A percentile compares a stretch with the other conserved stretches of the same genome.
Evolutionary conservation across 2,797 vertebrate species (phyloP).

Genomic region (Siniperca obscura): DNA sequence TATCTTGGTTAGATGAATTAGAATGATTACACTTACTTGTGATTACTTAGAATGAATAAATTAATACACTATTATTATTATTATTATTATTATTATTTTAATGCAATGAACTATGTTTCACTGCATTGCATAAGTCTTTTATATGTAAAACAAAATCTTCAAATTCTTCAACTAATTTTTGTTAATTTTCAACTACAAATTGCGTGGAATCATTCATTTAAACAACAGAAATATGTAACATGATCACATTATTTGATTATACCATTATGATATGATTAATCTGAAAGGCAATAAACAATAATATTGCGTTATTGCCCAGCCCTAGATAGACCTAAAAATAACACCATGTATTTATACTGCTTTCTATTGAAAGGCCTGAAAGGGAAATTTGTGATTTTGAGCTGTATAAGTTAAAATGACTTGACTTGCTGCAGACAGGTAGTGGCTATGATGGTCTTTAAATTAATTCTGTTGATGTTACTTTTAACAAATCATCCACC

Average conservation of each 20-base stretch:
- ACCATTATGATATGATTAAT: not conserved
- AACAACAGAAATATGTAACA: not conserved
- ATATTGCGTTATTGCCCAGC: not conserved
- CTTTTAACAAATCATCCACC: not conserved
- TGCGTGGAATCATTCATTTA: not conserved
- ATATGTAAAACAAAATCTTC: not conserved
- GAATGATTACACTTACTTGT: not conserved
- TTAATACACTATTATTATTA: not conserved
- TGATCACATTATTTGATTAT: not conserved
- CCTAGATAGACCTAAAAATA: not conserved
- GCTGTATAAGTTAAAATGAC: not conserved
- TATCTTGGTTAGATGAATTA: not conserved
- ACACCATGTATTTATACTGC: not conserved
- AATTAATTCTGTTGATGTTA: not conserved
- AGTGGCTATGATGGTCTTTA: not conserved
- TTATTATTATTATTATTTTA: not conserved
- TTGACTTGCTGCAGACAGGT: not conserved
- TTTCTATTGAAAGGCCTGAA: not conserved
- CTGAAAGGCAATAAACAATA: not conserved
- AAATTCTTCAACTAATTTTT: not conserved
- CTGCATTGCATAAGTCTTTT: not conserved
- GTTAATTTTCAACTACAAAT: not conserved
- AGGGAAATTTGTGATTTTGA: not conserved
- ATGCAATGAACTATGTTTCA: not conserved
- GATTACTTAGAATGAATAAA: not conserved